Conservation (phyloP, 2,888 invertebrate genomes). For the Leptopilina myrica region DNA sequence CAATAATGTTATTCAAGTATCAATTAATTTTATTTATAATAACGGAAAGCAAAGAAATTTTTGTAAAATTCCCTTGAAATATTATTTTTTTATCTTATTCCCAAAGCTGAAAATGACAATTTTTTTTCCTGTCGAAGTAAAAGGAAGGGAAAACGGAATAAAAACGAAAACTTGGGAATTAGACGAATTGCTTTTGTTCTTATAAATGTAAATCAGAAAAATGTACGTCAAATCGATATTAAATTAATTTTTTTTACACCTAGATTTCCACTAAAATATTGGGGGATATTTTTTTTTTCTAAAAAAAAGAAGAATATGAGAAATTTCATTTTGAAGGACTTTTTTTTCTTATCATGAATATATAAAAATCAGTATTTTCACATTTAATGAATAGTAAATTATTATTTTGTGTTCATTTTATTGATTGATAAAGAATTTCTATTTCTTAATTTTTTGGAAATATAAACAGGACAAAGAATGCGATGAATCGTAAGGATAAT, state of each 20-base stretch:
- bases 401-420: neutral
- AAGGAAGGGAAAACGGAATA: neutral
- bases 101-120: neutral
- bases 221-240: conserved; percentile 1
- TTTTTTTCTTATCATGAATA: conserved; percentile 7
- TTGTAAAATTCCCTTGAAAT: neutral
- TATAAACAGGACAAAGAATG: conserved; percentile 1
- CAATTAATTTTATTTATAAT: neutral
- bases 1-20: neutral
- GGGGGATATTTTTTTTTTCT: neutral
- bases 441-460: neutral
- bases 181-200: neutral
- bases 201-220: neutral
- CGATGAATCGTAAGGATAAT: neutral
- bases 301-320: neutral
- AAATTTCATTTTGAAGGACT: conserved; percentile 16
- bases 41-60: neutral
- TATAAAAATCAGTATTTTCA: conserved; percentile 25
- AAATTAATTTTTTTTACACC: conserved; percentile 2
- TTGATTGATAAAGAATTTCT: neutral
- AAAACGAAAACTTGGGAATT: neutral
- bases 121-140: neutral
- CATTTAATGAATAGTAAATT: neutral
- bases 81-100: neutral
- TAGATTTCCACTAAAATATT: neutral